These are phyloP conservation scores for Meteorus colon DNA, from an alignment of 2,888 invertebrate species.

Conservation along the genomic window DNA sequence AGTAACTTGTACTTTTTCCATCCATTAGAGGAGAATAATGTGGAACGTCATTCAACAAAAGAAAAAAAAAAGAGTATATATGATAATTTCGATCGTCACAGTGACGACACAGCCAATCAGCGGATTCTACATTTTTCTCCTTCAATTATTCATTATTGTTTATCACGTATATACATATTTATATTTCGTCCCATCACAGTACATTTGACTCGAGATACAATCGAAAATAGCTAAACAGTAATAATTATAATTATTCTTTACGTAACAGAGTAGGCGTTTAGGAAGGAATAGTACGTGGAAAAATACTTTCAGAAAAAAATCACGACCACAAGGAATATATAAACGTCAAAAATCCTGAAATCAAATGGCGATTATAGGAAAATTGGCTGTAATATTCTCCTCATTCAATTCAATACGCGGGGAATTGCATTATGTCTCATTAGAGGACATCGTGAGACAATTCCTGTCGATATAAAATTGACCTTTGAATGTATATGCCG, in stretches of 20 bases:
- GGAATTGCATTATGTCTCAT: too few species aligned
- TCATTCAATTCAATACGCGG: too few species aligned
- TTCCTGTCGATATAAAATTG: too few species aligned
- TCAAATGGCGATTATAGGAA: too few species aligned
- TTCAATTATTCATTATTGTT: neutral
- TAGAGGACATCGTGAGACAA: too few species aligned
- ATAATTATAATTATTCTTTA: neutral
- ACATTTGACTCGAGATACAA: neutral
- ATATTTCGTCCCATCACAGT: neutral
- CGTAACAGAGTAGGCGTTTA: neutral
- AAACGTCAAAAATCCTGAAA: too few species aligned
- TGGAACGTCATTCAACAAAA: neutral
- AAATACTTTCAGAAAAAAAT: neutral
- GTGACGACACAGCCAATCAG: neutral
- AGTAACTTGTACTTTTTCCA: too few species aligned
- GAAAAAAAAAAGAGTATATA: neutral
- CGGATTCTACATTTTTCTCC: neutral
- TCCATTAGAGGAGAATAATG: neutral
- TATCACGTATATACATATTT: slow-evolving; percentile 2
- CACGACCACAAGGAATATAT: too few species aligned
- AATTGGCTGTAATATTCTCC: too few species aligned
- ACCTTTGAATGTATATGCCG: too few species aligned
- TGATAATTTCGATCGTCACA: neutral
- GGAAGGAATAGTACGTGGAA: neutral
- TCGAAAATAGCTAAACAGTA: neutral